Evolutionary conservation across 2,113 vertebrate genomes (phyloP).

Genomic region (Barnardius zonarius): DNA sequence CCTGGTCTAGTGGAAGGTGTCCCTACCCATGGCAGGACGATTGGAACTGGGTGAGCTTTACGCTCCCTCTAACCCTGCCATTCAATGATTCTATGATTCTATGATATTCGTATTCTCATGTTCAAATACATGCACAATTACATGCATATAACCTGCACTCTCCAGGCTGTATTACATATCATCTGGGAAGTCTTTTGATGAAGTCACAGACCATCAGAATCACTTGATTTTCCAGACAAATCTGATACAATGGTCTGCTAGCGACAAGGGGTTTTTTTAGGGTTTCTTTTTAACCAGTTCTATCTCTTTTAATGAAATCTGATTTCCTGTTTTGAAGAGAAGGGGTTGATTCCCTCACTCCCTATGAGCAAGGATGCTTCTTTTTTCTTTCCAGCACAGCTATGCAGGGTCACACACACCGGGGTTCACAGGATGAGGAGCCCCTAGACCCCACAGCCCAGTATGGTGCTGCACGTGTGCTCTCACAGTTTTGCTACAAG

Average conservation of each 20-base stretch:
- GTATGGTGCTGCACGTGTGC: accelerated
- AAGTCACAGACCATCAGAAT: background rate
- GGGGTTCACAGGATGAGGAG: background rate
- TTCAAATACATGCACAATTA: background rate
- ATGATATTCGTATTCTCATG: background rate
- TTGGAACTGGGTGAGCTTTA: background rate
- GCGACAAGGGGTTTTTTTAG: background rate
- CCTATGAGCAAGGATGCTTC: background rate
- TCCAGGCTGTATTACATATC: background rate
- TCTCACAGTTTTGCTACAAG: background rate
- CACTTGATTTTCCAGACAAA: background rate
- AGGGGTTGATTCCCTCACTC: background rate
- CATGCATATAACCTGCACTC: background rate
- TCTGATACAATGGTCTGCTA: background rate
- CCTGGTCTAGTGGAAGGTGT: background rate
- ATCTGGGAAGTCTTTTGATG: background rate
- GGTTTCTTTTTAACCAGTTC: background rate
- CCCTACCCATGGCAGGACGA: background rate
- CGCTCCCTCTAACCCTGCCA: background rate
- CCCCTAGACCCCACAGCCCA: background rate
- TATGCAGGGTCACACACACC: accelerated
- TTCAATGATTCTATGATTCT: background rate
- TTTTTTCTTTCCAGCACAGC: background rate
- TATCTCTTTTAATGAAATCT: background rate
- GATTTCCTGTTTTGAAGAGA: background rate